Conservation (phyloP, 1,140 invertebrate genomes). For the Ceratina japonica region DNA sequence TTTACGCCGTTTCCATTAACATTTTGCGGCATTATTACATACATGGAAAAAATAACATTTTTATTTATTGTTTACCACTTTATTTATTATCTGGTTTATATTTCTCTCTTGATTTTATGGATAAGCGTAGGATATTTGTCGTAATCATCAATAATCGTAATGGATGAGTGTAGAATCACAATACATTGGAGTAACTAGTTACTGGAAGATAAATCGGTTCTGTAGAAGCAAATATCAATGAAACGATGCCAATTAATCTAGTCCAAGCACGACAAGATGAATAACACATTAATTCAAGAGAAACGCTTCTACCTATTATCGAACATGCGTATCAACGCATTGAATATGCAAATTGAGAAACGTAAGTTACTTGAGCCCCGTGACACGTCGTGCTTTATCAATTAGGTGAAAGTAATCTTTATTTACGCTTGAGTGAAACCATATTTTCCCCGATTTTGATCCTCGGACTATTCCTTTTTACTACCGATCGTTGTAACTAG, state of each 20-base stretch:
- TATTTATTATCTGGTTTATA: neutral
- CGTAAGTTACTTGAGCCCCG: neutral
- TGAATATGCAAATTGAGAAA: neutral
- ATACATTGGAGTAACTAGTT: neutral
- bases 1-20: neutral
- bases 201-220: neutral
- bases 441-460: neutral
- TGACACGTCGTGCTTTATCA: conserved; percentile 8
- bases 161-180: no score
- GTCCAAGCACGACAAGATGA: neutral
- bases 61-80: no score
- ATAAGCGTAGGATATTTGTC: neutral
- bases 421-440: neutral
- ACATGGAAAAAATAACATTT: no score
- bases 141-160: neutral
- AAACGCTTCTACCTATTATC: neutral
- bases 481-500: neutral
- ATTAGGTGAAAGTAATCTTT: conserved; percentile 45
- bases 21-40: neutral
- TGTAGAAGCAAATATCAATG: neutral
- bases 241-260: neutral
- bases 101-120: neutral
- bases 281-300: neutral
- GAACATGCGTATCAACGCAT: neutral
- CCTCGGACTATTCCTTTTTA: neutral